Percentiles rank a stretch among this genome's conserved stretches.
phyloP scores from a whole-genome alignment of 2,797 vertebrate species.

The Xenops minutus region DNA sequence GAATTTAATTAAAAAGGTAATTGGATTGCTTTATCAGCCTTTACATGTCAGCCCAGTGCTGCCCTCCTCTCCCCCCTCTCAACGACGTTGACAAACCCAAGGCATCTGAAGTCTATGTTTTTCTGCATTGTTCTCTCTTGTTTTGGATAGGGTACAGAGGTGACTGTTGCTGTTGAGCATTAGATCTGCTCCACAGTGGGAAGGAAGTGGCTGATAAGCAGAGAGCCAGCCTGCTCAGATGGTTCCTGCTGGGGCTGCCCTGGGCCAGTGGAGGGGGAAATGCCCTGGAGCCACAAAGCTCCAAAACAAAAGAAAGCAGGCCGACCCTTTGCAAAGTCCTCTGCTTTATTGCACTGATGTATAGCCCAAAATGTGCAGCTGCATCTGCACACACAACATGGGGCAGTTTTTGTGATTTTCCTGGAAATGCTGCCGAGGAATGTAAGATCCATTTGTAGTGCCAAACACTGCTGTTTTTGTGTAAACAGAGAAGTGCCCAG shows the following conservation, averaged over 20 bases:
- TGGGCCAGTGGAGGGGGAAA: neutral
- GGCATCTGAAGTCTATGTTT: neutral
- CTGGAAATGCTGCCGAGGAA: neutral
- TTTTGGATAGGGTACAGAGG: neutral
- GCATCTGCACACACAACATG: neutral
- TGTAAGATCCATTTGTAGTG: neutral
- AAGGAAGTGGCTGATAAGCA: slow-evolving; percentile 19
- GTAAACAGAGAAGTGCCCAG: neutral
- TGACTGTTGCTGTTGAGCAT: neutral
- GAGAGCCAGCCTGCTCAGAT: neutral
- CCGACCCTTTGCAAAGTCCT: neutral
- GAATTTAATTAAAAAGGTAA: slow-evolving; percentile 52
- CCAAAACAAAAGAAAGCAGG: neutral
- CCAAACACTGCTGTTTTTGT: neutral
- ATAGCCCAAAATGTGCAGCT: neutral
- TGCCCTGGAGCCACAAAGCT: neutral
- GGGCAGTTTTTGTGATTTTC: neutral
- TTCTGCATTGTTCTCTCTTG: neutral
- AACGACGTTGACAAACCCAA: neutral
- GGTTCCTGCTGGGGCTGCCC: neutral
- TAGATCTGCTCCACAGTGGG: neutral
- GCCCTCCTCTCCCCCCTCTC: neutral
- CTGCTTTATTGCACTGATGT: neutral
- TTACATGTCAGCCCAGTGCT: neutral
- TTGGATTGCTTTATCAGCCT: slow-evolving; percentile 37